Conservation (phyloP, 2,888 invertebrate genomes). For the Cotesia congregata region DNA sequence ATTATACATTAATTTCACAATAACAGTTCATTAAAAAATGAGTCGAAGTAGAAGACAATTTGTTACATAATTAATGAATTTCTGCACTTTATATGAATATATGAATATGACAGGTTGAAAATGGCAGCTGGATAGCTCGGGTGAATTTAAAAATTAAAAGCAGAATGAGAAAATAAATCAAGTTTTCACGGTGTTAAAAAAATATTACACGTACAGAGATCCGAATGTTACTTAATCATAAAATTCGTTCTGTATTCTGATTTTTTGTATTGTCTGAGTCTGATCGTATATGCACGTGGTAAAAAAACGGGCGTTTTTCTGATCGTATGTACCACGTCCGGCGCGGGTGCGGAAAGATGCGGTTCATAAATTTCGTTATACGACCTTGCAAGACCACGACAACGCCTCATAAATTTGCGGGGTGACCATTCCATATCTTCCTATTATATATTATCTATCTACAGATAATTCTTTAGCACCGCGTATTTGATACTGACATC, state of each 20-base stretch:
- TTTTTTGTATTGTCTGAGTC: conserved; percentile 21
- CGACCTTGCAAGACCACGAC: conserved; percentile 48
- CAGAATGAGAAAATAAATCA: too few relatives aligned
- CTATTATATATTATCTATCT: conserved; percentile 3
- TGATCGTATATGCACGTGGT: background rate
- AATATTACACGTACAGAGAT: conserved; percentile 26
- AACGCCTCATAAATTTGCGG: conserved; percentile 47
- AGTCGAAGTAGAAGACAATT: too few relatives aligned
- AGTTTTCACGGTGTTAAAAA: background rate
- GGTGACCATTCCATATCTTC: conserved; percentile 27
- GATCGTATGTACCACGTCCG: conserved; percentile 28
- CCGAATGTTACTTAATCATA: conserved; percentile 45
- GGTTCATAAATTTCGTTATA: conserved; percentile 49
- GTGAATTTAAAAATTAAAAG: too few relatives aligned
- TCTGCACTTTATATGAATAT: too few relatives aligned
- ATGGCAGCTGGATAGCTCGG: too few relatives aligned
- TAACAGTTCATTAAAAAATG: too few relatives aligned
- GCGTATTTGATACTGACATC: background rate
- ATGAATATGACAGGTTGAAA: too few relatives aligned
- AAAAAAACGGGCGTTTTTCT: conserved; percentile 21
- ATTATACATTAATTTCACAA: too few relatives aligned
- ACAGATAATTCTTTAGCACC: background rate
- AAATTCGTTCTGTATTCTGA: conserved; percentile 37
- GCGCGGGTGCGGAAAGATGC: conserved; percentile 34
- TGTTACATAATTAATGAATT: too few relatives aligned